Conservation (phyloP, 2,797 vertebrate genomes). For the Antennarius maculatus region DNA sequence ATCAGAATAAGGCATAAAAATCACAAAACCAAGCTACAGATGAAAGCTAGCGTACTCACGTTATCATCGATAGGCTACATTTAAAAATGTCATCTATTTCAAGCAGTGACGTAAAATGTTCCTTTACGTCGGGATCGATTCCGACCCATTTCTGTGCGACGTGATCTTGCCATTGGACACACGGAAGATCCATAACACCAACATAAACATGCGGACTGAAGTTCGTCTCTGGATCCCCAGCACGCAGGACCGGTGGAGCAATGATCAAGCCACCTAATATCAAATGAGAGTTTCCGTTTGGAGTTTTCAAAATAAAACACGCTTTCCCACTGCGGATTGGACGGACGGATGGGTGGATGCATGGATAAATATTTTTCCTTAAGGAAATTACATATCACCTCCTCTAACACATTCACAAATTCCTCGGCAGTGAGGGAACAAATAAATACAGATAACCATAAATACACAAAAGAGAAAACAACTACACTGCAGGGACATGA, state of each 20-base stretch:
- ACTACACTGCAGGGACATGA: no score
- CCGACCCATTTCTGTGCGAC: slow-evolving; percentile 75
- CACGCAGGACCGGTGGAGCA: not conserved
- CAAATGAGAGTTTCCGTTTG: not conserved
- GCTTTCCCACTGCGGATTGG: no score
- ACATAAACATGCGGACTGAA: not conserved
- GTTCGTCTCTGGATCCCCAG: slow-evolving; percentile 23
- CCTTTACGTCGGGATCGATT: slow-evolving; percentile 54
- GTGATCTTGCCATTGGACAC: slow-evolving; percentile 73
- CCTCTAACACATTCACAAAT: no score
- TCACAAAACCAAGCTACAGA: not conserved
- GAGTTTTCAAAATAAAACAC: slow-evolving; percentile 41
- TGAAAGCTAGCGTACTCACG: slow-evolving; percentile 64
- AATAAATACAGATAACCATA: no score
- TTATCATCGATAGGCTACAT: slow-evolving; percentile 56
- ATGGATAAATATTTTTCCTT: no score
- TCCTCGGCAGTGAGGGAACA: no score
- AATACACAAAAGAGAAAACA: no score
- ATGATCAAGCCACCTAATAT: not conserved
- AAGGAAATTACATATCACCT: no score
- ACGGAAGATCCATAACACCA: slow-evolving; percentile 77
- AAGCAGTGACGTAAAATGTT: slow-evolving; percentile 57
- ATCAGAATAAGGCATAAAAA: not conserved
- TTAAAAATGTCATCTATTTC: slow-evolving; percentile 76
- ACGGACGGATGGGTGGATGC: no score